Base-by-base conservation (phyloP, 2,113 vertebrate genomes). In the Psittacula cyanocephala region DNA sequence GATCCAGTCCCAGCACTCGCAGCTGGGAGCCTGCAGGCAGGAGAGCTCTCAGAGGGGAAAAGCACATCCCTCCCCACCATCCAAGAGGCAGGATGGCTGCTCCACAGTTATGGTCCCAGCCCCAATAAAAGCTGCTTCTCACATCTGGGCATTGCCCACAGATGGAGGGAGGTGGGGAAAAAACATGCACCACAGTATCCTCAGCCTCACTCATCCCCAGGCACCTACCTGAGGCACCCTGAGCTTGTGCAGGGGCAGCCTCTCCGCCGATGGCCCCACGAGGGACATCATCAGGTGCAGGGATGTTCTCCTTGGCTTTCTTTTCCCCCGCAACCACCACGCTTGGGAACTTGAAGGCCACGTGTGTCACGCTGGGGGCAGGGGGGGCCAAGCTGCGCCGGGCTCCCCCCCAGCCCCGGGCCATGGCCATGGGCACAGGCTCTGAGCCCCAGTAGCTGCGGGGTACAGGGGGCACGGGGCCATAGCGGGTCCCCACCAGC, bases 381-480 rank as follows among this genome's bases (percentile, higher is more conserved):
- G 96, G 22, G 4, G 69, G 85, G 13, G 85, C 95, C 0, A 59
- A 93, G 28, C 78, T 62, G 62, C 16, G 28, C 81, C 39, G 20
- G 81, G 80, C 4, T 60, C 31, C 9, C 11, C 57, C 52, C 77
- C 76, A 55, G 24, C 53, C 64, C 55, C 0, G 29, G 37, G 18
- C 76, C 93, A 6, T 31, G 17, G 18, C 33, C 7, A 79, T 41
- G 60, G 95, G 75, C 17, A 86, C 82, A 35, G 98, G 98, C 86
- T 98, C 98, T 0, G 96, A 98, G 52, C 90, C 96, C 60, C 97
- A 88, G 27, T 62, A 88, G 53, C 79, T 41, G 55, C 89, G 71
- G 8, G 81, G 17, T 6, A 97, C 3, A 0, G 59, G 12, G 23
- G 97, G 97, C 16, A 95, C 91, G 1, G 96, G 97, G 41, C 76